A percentile compares a stretch with the other conserved stretches of the same genome.
These are phyloP conservation scores for Sardina pilchardus DNA, from an alignment of 2,113 vertebrate species.

Conservation along the genomic window DNA sequence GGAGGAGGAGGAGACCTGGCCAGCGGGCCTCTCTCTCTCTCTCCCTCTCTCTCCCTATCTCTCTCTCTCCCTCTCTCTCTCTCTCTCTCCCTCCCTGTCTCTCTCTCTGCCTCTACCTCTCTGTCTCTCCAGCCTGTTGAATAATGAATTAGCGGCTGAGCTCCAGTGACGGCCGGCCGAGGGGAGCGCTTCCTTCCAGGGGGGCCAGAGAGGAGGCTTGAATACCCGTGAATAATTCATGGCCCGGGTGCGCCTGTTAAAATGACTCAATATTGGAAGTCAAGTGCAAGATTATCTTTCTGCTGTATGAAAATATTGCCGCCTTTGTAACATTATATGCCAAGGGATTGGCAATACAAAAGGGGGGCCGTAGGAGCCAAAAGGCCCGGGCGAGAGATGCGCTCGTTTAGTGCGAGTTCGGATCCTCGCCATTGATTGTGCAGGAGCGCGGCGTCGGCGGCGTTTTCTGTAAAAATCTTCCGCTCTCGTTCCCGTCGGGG, in stretches of 20 bases:
- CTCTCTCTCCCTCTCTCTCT: background rate
- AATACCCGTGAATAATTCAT: conserved; percentile 99
- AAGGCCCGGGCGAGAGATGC: conserved; percentile 42
- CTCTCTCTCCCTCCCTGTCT: background rate
- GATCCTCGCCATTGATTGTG: conserved; percentile 32
- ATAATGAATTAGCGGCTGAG: conserved; percentile 99
- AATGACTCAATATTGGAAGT: conserved; percentile 98
- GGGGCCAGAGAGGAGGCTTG: conserved; percentile 92
- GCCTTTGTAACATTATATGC: conserved; percentile 72
- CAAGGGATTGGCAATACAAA: conserved; percentile 65
- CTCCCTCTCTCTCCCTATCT: background rate
- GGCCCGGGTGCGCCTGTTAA: conserved; percentile 93
- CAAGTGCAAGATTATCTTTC: conserved; percentile 98
- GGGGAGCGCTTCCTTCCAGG: conserved; percentile 98
- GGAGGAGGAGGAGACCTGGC: conserved; percentile 55
- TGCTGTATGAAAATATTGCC: conserved; percentile 91
- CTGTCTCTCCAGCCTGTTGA: conserved; percentile 88
- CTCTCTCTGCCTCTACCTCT: background rate
- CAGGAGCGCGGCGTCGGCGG: background rate
- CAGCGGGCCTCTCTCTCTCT: conserved; percentile 31
- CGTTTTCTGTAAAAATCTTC: background rate
- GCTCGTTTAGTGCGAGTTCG: conserved; percentile 42
- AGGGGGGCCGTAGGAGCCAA: conserved; percentile 55
- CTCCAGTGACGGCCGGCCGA: conserved; percentile 93
- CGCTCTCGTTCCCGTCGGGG: background rate